Percentiles rank a stretch among this genome's conserved stretches.
phyloP scores from a whole-genome alignment of 2,888 invertebrate species.

The Pollenia labialis region DNA sequence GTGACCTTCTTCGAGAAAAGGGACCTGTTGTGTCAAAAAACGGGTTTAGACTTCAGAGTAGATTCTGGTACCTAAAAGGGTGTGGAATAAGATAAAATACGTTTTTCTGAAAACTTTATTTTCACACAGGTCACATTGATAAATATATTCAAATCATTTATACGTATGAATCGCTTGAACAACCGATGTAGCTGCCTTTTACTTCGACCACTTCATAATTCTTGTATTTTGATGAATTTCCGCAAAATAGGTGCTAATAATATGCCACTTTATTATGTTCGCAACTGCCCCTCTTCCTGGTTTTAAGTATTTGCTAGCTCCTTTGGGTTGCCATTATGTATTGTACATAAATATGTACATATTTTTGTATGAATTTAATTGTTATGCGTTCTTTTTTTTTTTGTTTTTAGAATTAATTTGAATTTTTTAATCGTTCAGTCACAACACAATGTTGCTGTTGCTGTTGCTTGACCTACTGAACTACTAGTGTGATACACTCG shows the following conservation, averaged over 20 bases:
- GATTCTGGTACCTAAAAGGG: too few relatives aligned
- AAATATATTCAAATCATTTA: too few relatives aligned
- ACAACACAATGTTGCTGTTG: slow-evolving; percentile 58
- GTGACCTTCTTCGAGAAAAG: too few relatives aligned
- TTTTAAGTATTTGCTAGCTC: slow-evolving; percentile 15
- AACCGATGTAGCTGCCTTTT: background rate
- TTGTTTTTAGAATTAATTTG: slow-evolving; percentile 64
- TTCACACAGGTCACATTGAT: too few relatives aligned
- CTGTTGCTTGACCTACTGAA: slow-evolving; percentile 71
- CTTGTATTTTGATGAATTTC: slow-evolving; percentile 27
- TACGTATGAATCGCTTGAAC: background rate
- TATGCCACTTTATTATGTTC: slow-evolving; percentile 55
- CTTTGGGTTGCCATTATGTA: slow-evolving; percentile 19
- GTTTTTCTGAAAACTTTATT: too few relatives aligned
- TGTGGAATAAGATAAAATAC: too few relatives aligned
- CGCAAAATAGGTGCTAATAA: slow-evolving; percentile 60
- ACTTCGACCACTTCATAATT: slow-evolving; percentile 5
- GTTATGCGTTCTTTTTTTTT: slow-evolving; percentile 53
- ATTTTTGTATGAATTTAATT: slow-evolving; percentile 58
- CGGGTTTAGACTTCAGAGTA: too few relatives aligned
- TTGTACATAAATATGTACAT: background rate
- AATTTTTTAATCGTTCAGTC: slow-evolving; percentile 53
- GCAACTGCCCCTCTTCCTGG: slow-evolving; percentile 44
- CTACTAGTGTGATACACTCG: slow-evolving; percentile 60
- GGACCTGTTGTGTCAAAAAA: too few relatives aligned